A percentile compares a stretch with the other conserved stretches of the same genome.
Conservation (phyloP, 2,113 vertebrate species). For the Opisthocomus hoazin region DNA sequence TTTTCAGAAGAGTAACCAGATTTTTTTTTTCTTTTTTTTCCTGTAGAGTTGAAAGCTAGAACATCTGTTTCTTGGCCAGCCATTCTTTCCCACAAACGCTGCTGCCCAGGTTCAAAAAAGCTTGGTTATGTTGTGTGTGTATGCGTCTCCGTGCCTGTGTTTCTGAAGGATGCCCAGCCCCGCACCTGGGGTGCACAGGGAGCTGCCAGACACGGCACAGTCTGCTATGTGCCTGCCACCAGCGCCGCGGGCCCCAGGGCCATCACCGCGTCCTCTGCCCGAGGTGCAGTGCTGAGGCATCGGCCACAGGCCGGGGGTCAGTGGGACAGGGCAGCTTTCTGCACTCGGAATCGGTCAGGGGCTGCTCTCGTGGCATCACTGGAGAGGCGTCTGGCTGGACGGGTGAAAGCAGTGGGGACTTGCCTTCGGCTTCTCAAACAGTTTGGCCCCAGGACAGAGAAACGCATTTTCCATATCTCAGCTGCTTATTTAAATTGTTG, state of each 20-base stretch:
- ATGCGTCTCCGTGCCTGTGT: fast-evolving
- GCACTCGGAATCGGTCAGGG: fast-evolving
- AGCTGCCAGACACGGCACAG: background rate
- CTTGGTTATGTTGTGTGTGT: background rate
- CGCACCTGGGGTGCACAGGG: background rate
- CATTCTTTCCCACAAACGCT: background rate
- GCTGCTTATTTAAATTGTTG: background rate
- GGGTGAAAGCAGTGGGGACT: fast-evolving
- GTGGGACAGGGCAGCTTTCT: no score
- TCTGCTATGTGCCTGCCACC: no score
- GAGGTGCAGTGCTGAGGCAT: no score
- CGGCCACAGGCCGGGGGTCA: fast-evolving
- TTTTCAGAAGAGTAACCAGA: conserved; percentile 1
- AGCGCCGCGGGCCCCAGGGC: no score
- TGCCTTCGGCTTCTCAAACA: background rate
- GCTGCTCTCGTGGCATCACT: fast-evolving
- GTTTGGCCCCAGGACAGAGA: background rate
- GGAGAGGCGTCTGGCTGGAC: background rate
- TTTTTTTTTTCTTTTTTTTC: background rate
- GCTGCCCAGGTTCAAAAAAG: background rate
- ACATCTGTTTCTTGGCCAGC: conserved; percentile 29
- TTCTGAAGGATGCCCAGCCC: background rate
- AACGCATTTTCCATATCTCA: fast-evolving
- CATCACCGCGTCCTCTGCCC: no score
- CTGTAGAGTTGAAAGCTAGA: conserved; percentile 21